phyloP scores from a whole-genome alignment of 2,888 invertebrate genomes.

The Coelopa pilipes region DNA sequence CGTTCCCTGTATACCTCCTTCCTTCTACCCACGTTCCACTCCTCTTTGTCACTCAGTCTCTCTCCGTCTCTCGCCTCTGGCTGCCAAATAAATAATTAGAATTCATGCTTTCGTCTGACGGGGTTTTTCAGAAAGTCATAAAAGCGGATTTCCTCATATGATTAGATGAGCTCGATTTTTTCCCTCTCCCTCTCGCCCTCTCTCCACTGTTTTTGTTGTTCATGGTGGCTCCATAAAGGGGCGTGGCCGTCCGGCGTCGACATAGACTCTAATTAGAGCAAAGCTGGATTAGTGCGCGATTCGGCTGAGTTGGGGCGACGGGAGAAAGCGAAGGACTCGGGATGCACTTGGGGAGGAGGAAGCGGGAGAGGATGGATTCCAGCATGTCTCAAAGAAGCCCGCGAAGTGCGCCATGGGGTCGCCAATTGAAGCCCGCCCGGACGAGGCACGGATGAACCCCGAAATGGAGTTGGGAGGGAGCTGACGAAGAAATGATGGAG shows the following conservation, averaged over 20 bases:
- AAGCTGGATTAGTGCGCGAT: slow-evolving; percentile 26
- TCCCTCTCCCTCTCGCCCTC: too few relatives aligned
- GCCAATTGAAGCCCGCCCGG: not conserved
- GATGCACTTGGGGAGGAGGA: slow-evolving; percentile 18
- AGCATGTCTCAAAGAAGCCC: not conserved
- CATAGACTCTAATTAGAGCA: slow-evolving; percentile 34
- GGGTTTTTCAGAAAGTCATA: slow-evolving; percentile 22
- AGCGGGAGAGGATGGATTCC: too few relatives aligned
- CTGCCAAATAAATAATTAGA: slow-evolving; percentile 6
- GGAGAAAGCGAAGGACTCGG: slow-evolving; percentile 7
- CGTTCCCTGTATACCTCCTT: too few relatives aligned
- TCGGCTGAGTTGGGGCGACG: not conserved
- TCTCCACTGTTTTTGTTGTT: not conserved
- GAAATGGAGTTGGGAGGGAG: not conserved
- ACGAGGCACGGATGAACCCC: not conserved
- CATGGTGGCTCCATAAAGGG: too few relatives aligned
- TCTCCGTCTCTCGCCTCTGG: too few relatives aligned
- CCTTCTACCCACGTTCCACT: too few relatives aligned
- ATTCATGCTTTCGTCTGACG: slow-evolving; percentile 1
- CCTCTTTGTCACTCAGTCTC: too few relatives aligned
- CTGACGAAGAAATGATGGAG: not conserved
- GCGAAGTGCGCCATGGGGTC: not conserved
- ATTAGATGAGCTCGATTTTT: too few relatives aligned
- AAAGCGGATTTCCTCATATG: slow-evolving; percentile 31
- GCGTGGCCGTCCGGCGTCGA: not conserved